Conservation (phyloP, 2,797 vertebrate species). For the Echiichthys vipera region DNA sequence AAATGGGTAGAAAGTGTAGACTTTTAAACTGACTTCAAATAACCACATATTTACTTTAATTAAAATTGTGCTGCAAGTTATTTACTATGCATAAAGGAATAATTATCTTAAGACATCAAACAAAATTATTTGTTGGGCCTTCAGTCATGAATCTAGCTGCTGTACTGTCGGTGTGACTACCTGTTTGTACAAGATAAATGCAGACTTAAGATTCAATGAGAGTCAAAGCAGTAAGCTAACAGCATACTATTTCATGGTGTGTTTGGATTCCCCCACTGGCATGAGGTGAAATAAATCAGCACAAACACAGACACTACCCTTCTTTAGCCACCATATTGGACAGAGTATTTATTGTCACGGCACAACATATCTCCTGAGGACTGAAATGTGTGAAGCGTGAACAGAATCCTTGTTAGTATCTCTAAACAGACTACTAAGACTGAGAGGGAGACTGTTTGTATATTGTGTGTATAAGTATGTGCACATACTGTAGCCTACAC, state of each 20-base stretch:
- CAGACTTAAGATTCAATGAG: slow-evolving; percentile 47
- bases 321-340: slow-evolving; percentile 51
- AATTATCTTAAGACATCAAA: slow-evolving; percentile 38
- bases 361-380: slow-evolving; percentile 58
- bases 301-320: slow-evolving; percentile 1
- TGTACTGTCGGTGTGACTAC: slow-evolving; percentile 11
- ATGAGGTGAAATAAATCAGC: slow-evolving; percentile 49
- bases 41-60: slow-evolving; percentile 29
- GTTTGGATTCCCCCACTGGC: slow-evolving; percentile 44
- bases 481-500: not conserved
- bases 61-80: slow-evolving; percentile 11
- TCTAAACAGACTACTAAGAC: slow-evolving; percentile 51
- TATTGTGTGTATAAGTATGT: not conserved
- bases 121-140: slow-evolving; percentile 6
- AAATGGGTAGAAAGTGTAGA: not conserved
- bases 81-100: slow-evolving; percentile 15
- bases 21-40: slow-evolving; percentile 2
- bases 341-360: slow-evolving; percentile 63
- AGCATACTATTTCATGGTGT: slow-evolving; percentile 52
- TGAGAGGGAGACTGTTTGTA: slow-evolving; percentile 21
- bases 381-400: slow-evolving; percentile 52
- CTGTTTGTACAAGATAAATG: slow-evolving; percentile 46
- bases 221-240: slow-evolving; percentile 33
- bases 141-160: not conserved
- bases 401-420: slow-evolving; percentile 59